Evolutionary conservation across 2,888 invertebrate genomes (phyloP).

Genomic region (Arrhopalites spinosus): DNA sequence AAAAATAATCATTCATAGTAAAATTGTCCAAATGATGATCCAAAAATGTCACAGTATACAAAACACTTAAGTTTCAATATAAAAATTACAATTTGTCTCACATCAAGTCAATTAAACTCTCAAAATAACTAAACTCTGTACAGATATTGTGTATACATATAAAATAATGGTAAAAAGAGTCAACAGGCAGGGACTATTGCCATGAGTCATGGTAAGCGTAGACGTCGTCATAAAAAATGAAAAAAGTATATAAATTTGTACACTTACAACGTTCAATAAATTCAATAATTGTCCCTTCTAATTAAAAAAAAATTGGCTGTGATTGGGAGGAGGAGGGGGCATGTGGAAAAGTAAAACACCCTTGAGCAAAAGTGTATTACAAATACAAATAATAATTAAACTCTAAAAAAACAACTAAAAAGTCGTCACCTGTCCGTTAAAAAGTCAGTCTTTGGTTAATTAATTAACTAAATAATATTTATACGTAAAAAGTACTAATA

Average conservation of each 20-base stretch:
- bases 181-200: slow-evolving; percentile 18
- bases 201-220: slow-evolving; percentile 38
- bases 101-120: neutral
- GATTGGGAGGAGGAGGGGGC: neutral
- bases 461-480: slow-evolving; percentile 25
- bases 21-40: too few relatives aligned
- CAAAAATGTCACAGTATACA: too few relatives aligned
- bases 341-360: neutral
- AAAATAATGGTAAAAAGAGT: neutral
- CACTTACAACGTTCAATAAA: slow-evolving; percentile 13
- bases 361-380: neutral
- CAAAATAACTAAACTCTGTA: neutral
- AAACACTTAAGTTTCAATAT: too few relatives aligned
- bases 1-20: too few relatives aligned
- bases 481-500: slow-evolving; percentile 45
- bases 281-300: slow-evolving; percentile 16
- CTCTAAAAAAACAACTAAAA: slow-evolving; percentile 39
- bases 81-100: neutral
- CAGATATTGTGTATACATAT: too few relatives aligned
- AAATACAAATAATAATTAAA: slow-evolving; percentile 37
- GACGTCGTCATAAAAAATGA: slow-evolving; percentile 15
- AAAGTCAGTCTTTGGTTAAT: slow-evolving; percentile 57
- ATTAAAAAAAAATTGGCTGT: slow-evolving; percentile 10
- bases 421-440: slow-evolving; percentile 53
- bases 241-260: slow-evolving; percentile 28